Conservation (phyloP, 2,797 vertebrate species). For the Nannoperca obscura region DNA sequence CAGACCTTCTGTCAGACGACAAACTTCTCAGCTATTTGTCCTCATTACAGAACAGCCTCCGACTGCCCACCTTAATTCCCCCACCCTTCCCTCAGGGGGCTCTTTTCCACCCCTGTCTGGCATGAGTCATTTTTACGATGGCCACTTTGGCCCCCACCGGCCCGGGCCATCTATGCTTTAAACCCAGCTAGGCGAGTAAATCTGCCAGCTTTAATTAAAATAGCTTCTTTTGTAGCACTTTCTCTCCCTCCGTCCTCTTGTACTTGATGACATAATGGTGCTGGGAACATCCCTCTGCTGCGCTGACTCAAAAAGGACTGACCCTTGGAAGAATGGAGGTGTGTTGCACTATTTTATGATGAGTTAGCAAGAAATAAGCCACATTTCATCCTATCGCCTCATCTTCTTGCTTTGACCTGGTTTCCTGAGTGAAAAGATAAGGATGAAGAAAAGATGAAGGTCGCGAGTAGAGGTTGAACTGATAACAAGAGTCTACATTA, state of each 20-base stretch:
- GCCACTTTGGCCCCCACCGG: conserved; percentile 70
- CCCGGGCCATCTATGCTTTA: conserved; percentile 66
- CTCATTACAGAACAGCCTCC: conserved; percentile 78
- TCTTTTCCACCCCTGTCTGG: conserved; percentile 65
- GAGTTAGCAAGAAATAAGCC: conserved; percentile 56
- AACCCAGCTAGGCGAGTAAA: conserved; percentile 80
- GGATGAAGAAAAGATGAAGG: conserved; percentile 36
- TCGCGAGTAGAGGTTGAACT: neutral
- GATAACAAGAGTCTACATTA: conserved; percentile 12
- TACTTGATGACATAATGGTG: conserved; percentile 73
- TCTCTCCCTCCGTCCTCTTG: conserved; percentile 58
- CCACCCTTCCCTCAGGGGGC: conserved; percentile 64
- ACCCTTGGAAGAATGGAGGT: conserved; percentile 56
- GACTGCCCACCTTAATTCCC: conserved; percentile 73
- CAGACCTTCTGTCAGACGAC: conserved; percentile 62
- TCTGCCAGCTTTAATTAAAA: conserved; percentile 87
- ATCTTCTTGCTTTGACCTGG: conserved; percentile 45
- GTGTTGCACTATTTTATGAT: conserved; percentile 64
- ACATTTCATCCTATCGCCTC: conserved; percentile 36
- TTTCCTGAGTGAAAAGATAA: conserved; percentile 53
- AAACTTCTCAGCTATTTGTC: conserved; percentile 76
- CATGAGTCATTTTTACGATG: conserved; percentile 84
- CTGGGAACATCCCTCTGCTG: conserved; percentile 66
- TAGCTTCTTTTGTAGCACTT: conserved; percentile 72
- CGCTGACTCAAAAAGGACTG: conserved; percentile 65